Evolutionary conservation across 2,888 invertebrate genomes (phyloP), one percentile per base, ranked within the genome.

Genomic region (Hydrotaea cyrtoneurina): DNA sequence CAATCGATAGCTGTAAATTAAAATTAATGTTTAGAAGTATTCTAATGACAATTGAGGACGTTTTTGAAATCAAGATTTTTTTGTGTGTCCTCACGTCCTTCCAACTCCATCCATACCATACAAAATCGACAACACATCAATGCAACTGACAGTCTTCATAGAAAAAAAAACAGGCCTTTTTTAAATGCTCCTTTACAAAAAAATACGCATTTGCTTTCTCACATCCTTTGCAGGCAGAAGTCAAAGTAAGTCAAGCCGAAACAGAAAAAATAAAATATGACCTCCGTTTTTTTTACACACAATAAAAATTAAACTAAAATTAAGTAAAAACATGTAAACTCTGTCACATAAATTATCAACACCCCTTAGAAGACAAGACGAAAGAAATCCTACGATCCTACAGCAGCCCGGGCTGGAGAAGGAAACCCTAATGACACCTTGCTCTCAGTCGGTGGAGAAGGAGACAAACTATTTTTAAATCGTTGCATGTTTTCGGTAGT

Each of bases 291-390:
- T 46, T 85, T 85, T 85, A 77, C 82, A 85, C 82, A 62, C 71
- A 46, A 90, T 90, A 89, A 90, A 89, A 90, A 90, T 90, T 90
- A 89, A 89, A 88, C 64, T 86, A 89, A 88, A 90, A 90, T 89
- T 89, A 90, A 90, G 88, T 87, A 87, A 88, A 90, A 89, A 90
- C 90, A 91, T 88, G 88, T 87, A 88, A 90, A 89, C 86, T 88
- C 86, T 88, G 90, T 89, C 90, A 88, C 90, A 90, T 90, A 90
- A 90, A 90, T 90, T 85, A 80, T 77, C 59, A 73, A 85, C 77
- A 77, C 82, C 73, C 81, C 76, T 73, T 74, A 17, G 7, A 15
- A 43, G 43, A 66, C 39, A 1, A 64, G 1, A 21, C 21, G 13
- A 57, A 13, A 3, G 23, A n/a, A 71, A 55, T 59, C 62, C 59